These are phyloP conservation scores for Diplazon laetatorius DNA, from an alignment of 2,888 invertebrate genomes.

Conservation along the genomic window DNA sequence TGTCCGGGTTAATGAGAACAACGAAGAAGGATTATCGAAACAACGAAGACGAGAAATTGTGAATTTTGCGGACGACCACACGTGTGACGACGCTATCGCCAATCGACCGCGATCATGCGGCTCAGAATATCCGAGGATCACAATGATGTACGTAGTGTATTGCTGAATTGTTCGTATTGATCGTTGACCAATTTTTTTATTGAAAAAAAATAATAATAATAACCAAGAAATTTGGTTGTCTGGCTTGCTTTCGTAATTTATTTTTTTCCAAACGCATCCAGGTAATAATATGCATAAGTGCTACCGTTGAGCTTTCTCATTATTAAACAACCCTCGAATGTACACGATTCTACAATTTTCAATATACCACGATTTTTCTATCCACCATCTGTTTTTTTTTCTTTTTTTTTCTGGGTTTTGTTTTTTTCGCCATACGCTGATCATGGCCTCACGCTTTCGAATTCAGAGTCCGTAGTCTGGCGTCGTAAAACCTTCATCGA, in stretches of 20 bases:
- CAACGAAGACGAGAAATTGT: background rate
- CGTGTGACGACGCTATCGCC: conserved; percentile 70
- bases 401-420: background rate
- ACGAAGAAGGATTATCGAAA: background rate
- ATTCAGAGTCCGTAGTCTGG: conserved; percentile 23
- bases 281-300: background rate
- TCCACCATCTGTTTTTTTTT: background rate
- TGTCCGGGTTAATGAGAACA: conserved; percentile 2
- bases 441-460: conserved; percentile 13
- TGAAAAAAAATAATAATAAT: too few species aligned
- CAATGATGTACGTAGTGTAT: conserved; percentile 77
- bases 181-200: background rate
- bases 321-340: conserved; percentile 25
- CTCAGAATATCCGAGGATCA: conserved; percentile 75
- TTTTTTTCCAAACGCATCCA: background rate
- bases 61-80: conserved; percentile 50
- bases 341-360: conserved; percentile 52
- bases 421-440: background rate
- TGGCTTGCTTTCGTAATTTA: too few species aligned
- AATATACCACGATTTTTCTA: conserved; percentile 39
- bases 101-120: conserved; percentile 73
- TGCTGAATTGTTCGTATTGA: conserved; percentile 11
- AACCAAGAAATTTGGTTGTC: too few species aligned
- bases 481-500: conserved; percentile 27
- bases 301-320: conserved; percentile 16